Base-by-base conservation (phyloP, 1,140 invertebrate species). In the Diuraphis noxia region DNA sequence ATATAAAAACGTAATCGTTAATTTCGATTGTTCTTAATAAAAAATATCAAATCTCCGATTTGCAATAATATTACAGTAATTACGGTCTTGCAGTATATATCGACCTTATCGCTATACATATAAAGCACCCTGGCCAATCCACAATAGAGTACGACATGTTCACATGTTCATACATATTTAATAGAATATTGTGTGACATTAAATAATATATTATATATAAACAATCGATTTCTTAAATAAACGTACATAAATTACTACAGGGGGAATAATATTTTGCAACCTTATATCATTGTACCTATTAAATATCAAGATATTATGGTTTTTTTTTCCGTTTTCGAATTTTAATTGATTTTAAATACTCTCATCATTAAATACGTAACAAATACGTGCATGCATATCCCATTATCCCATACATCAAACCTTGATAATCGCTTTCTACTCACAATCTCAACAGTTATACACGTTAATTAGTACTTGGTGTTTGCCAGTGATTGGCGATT, bases 281-380 rank as follows among this genome's bases (percentile, higher is more conserved):
- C 21, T 81, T 40, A 40, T 38, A 23, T n/a, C 10, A 38, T 81
- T 40, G 40, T 38, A 25, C 79, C 38, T 81, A 81, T 40, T n/a
- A n/a, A 0, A 17, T n/a, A 4, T 72, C 34, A 72, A 3, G 21
- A 72, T 72, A n/a, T 17, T 72, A 72, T 6, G n/a, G 10, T n/a
- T 13, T 72, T 72, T 72, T 72, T 72, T 72, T 72, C 56, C 30
- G n/a, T 72, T 72, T 72, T 72, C 56, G 13, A n/a, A 72, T 72
- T 72, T 72, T 72, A 72, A 72, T 72, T 72, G 56, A 72, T 72
- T 72, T 72, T n/a, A 72, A 72, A 72, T n/a, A 72, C 56, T 72
- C 56, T 72, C 56, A 72, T 72, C 10, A 72, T 72, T 72, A 72
- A n/a, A n/a, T n/a, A n/a, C 36, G 79, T 81, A 25, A 30, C 21